phyloP scores from a whole-genome alignment of 2,888 invertebrate species.

The Drosophila nigritarsus region DNA sequence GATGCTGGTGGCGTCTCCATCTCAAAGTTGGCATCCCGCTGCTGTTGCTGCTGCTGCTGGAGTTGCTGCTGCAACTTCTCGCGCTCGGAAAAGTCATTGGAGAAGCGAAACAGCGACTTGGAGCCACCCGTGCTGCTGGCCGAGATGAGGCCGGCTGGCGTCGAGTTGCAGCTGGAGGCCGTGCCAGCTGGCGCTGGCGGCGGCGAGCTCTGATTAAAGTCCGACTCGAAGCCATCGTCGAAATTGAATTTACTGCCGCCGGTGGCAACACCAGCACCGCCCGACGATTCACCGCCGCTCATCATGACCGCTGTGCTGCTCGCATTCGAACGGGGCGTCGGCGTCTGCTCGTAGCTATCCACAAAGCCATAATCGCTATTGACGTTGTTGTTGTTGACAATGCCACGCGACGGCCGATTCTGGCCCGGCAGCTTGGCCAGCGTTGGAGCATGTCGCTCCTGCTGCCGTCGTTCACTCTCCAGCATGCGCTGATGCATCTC shows the following conservation, averaged over 20 bases:
- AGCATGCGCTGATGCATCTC: slow-evolving; percentile 85
- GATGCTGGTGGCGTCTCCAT: slow-evolving; percentile 63
- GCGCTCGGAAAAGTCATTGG: slow-evolving; percentile 88
- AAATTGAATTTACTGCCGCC: slow-evolving; percentile 82
- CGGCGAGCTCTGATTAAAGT: slow-evolving; percentile 84
- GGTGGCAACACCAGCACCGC: slow-evolving; percentile 41
- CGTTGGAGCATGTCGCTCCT: slow-evolving; percentile 65
- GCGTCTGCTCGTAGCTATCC: slow-evolving; percentile 83
- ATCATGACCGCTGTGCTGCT: slow-evolving; percentile 71
- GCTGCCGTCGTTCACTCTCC: slow-evolving; percentile 82
- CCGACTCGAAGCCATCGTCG: slow-evolving; percentile 85
- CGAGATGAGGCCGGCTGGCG: slow-evolving; percentile 72
- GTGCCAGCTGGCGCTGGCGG: slow-evolving; percentile 78
- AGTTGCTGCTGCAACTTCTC: slow-evolving; percentile 67
- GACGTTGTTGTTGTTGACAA: slow-evolving; percentile 56
- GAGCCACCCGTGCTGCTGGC: slow-evolving; percentile 63
- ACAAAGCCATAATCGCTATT: slow-evolving; percentile 78
- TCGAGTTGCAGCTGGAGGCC: slow-evolving; percentile 82
- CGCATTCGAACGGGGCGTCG: slow-evolving; percentile 81
- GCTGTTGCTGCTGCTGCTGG: slow-evolving; percentile 62
- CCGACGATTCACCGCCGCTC: slow-evolving; percentile 74
- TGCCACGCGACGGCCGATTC: slow-evolving; percentile 48
- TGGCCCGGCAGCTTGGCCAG: slow-evolving; percentile 66
- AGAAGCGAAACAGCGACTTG: slow-evolving; percentile 86
- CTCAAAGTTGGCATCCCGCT: slow-evolving; percentile 56